Percentiles rank a stretch among this genome's conserved stretches.
phyloP scores from a whole-genome alignment of 2,797 vertebrate genomes.

The Sorex maritimensis region DNA sequence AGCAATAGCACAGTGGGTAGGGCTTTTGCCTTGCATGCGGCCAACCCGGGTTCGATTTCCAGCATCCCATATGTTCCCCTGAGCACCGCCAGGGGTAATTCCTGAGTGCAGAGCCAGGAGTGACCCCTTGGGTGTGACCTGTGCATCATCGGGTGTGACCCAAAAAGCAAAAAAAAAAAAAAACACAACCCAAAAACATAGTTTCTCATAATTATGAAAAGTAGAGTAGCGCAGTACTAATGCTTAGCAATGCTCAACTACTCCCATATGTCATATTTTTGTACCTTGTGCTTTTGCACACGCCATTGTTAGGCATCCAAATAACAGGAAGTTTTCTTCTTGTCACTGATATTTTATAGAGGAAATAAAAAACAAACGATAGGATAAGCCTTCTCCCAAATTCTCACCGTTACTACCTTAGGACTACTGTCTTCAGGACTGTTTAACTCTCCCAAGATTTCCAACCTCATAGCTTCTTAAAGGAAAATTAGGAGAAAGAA shows the following conservation, averaged over 20 bases:
- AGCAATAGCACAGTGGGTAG: too few species aligned
- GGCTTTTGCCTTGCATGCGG: too few species aligned
- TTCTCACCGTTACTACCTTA: background rate
- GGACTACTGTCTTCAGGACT: background rate
- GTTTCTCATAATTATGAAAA: background rate
- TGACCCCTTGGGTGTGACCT: too few species aligned
- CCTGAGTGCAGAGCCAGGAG: too few species aligned
- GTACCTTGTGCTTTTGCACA: background rate
- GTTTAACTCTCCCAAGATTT: constrained; percentile 13
- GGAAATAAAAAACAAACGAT: background rate
- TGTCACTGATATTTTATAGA: background rate
- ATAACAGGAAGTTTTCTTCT: background rate
- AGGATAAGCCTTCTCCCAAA: background rate
- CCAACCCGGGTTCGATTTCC: too few species aligned
- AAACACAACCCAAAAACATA: too few species aligned
- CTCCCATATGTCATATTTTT: background rate
- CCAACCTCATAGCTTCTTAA: background rate
- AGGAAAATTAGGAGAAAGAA: background rate
- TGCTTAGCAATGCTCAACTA: background rate
- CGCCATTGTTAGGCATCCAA: background rate
- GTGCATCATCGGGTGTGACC: too few species aligned
- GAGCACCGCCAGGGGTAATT: too few species aligned
- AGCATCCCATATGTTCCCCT: too few species aligned
- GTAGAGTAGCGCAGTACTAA: background rate
- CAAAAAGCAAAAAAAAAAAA: too few species aligned